Percentiles rank a stretch among this genome's conserved stretches.
Conservation (phyloP, 2,888 invertebrate genomes). For the Gari tellinella region DNA sequence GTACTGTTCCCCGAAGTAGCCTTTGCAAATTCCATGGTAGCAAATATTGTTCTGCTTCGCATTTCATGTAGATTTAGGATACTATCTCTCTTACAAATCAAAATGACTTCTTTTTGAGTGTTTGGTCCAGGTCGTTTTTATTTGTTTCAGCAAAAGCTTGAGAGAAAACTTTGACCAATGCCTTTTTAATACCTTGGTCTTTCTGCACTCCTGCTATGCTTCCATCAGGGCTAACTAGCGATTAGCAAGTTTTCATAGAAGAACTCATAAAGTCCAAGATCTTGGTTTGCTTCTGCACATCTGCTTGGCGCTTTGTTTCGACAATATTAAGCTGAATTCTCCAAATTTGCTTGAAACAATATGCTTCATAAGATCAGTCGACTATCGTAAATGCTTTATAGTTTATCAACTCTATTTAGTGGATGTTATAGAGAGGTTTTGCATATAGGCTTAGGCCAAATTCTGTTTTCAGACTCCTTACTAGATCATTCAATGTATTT, state of each 20-base stretch:
- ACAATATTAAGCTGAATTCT: not conserved
- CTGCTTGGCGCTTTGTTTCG: slow-evolving; percentile 13
- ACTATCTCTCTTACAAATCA: not conserved
- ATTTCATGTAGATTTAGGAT: not conserved
- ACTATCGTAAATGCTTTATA: no score
- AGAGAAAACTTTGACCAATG: no score
- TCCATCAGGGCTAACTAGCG: slow-evolving; percentile 36
- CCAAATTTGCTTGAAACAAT: no score
- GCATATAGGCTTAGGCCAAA: no score
- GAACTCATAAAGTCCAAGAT: slow-evolving; percentile 12
- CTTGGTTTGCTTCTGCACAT: slow-evolving; percentile 19
- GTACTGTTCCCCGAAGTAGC: slow-evolving; percentile 33
- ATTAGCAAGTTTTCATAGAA: slow-evolving; percentile 40
- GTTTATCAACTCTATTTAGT: no score
- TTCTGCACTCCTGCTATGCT: slow-evolving; percentile 26
- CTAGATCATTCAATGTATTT: no score
- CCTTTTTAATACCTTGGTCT: no score
- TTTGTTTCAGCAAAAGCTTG: not conserved
- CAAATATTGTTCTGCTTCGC: not conserved
- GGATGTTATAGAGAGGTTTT: no score
- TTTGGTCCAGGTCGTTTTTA: not conserved
- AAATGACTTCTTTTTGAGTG: slow-evolving; percentile 1
- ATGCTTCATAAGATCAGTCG: no score
- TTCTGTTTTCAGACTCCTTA: no score
- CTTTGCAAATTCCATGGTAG: slow-evolving; percentile 42